phyloP scores from a whole-genome alignment of 2,888 invertebrate species.

The Thymelicus lineola region DNA sequence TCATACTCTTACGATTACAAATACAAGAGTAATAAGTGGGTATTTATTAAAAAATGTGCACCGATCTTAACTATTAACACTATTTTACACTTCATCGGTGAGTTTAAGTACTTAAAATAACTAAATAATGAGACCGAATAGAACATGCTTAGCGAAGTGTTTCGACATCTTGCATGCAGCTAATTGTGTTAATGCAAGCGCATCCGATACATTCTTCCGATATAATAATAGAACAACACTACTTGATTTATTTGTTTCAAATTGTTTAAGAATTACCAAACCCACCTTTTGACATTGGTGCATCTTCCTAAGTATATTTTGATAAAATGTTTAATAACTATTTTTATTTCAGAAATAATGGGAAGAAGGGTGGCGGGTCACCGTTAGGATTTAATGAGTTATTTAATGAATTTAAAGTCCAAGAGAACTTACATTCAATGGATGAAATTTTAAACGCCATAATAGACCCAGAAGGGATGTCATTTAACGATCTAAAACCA shows the following conservation, averaged over 20 bases:
- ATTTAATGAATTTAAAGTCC: constrained; percentile 94
- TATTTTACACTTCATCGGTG: constrained; percentile 55
- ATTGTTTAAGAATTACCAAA: constrained; percentile 12
- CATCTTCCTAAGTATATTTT: constrained; percentile 7
- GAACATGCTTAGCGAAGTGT: constrained; percentile 70
- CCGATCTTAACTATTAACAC: constrained; percentile 21
- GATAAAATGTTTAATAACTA: constrained; percentile 2
- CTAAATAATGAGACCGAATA: constrained; percentile 62
- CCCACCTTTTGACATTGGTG: constrained; percentile 16
- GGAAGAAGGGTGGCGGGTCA: constrained; percentile 89
- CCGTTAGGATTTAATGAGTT: constrained; percentile 94
- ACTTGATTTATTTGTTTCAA: constrained; percentile 44
- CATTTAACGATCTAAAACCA: constrained; percentile 95
- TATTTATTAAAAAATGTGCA: constrained; percentile 1
- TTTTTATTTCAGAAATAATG: constrained; percentile 82
- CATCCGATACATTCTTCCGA: constrained; percentile 72
- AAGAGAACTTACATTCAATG: constrained; percentile 94
- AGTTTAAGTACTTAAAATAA: constrained; percentile 56
- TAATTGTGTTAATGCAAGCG: constrained; percentile 74
- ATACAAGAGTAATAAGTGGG: neutral
- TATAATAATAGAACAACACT: constrained; percentile 50
- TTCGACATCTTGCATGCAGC: constrained; percentile 69
- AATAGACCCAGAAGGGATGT: constrained; percentile 96
- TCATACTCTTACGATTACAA: neutral
- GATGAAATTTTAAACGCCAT: constrained; percentile 95